Conservation (phyloP, 2,888 invertebrate genomes). For the Lobophora halterata region DNA sequence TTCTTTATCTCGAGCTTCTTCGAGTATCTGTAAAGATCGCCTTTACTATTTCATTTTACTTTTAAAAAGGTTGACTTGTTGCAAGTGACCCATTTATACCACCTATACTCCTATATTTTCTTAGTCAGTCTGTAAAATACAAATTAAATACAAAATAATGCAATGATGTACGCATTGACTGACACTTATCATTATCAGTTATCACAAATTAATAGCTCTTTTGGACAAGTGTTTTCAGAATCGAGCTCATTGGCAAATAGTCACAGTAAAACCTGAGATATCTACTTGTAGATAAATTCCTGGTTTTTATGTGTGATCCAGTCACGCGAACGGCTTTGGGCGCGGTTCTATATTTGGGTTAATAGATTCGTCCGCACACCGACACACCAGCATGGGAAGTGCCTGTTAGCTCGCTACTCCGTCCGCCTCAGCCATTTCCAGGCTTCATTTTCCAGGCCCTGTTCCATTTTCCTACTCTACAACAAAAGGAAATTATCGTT, state of each 20-base stretch:
- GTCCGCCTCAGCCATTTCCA: constrained; percentile 54
- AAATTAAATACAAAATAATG: too few relatives aligned
- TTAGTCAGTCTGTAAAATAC: too few relatives aligned
- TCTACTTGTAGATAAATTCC: constrained; percentile 22
- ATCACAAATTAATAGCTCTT: neutral
- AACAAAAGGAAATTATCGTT: constrained; percentile 17
- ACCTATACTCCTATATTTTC: too few relatives aligned
- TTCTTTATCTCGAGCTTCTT: neutral
- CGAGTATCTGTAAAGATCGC: too few relatives aligned
- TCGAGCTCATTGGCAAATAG: constrained; percentile 1
- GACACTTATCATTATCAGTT: constrained; percentile 4
- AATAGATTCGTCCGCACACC: constrained; percentile 77
- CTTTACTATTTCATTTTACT: too few relatives aligned
- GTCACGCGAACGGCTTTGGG: constrained; percentile 61
- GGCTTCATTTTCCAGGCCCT: constrained; percentile 25
- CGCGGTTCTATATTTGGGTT: constrained; percentile 79
- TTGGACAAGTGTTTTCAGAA: constrained; percentile 9
- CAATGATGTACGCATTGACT: neutral
- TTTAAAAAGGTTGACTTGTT: too few relatives aligned
- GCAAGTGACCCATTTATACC: too few relatives aligned
- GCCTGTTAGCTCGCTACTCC: constrained; percentile 61
- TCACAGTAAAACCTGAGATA: too few relatives aligned
- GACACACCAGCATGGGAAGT: constrained; percentile 71
- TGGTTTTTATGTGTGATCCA: constrained; percentile 36
- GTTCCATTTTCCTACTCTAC: constrained; percentile 12